phyloP scores from a whole-genome alignment of 2,888 invertebrate genomes.

The Lacanobia oleracea region DNA sequence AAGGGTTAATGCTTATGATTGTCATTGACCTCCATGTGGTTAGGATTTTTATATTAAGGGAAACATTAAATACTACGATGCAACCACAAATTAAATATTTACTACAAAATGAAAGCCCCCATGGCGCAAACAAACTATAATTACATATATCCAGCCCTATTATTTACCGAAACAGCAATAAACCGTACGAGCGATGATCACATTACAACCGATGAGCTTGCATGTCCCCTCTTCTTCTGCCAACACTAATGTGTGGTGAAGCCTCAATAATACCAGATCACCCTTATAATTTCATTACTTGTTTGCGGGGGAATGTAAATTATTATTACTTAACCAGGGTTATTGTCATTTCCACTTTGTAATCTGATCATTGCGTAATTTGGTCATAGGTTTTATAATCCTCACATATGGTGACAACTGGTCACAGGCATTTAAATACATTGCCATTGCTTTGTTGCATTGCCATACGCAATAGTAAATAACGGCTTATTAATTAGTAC shows the following conservation, averaged over 20 bases:
- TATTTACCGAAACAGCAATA: constrained; percentile 50
- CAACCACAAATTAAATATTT: neutral
- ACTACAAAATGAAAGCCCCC: constrained; percentile 1
- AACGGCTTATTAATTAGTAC: no score
- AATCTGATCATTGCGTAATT: no score
- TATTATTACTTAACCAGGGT: constrained; percentile 39
- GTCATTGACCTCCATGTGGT: no score
- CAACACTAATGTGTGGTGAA: constrained; percentile 46
- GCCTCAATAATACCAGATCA: constrained; percentile 52
- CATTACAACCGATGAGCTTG: constrained; percentile 33
- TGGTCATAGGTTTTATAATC: no score
- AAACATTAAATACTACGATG: neutral
- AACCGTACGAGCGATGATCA: constrained; percentile 35
- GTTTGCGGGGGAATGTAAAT: constrained; percentile 24
- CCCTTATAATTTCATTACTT: constrained; percentile 43
- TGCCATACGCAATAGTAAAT: no score
- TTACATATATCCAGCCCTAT: constrained; percentile 9
- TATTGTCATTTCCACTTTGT: neutral
- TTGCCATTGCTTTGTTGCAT: no score
- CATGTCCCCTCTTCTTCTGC: constrained; percentile 39
- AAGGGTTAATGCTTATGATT: no score
- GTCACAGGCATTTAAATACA: no score
- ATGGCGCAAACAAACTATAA: constrained; percentile 21
- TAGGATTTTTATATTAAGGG: neutral
- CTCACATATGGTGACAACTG: no score